Evolutionary conservation across 2,888 invertebrate species (phyloP), one percentile per base, ranked within the genome.

Genomic region (Temnothorax ravouxi): DNA sequence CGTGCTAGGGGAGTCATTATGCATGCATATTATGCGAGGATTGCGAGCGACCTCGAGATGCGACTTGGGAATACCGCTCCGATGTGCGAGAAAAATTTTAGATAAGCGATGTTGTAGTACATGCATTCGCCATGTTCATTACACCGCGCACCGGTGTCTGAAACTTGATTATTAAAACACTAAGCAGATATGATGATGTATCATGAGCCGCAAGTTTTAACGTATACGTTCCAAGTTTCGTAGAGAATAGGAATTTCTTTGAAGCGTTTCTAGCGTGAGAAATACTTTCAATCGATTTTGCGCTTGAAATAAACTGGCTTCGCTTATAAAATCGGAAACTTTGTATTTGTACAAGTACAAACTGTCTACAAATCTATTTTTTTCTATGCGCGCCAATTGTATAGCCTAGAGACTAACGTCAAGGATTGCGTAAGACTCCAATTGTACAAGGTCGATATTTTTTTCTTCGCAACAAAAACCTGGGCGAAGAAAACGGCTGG

Each of bases 1-100:
- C 77, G 82, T 76, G 47, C 41, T 59, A 71, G 54, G 59, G 50
- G 64, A 56, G 56, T 62, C 84, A 87, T 86, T 87, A 69, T 71
- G 79, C 34, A 80, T 80, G 69, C 71, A 80, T 83, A 83, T 87
- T 88, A 86, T 71, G 85, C 56, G 75, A 71, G 75, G 75, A 41
- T 61, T 50, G 81, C 50, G 38, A 52, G 59, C 52, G 29, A 8
- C 62, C 56, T 62, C 64, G 81, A 64, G 81, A 81, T n/a, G 74
- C 47, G 38, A 25, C 44, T 25, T 41, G 81, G 79, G 56, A 79
- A 79, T 71, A 59, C 41, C 44, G 13, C 13, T 41, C 29, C 3
- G 3, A 44, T 15, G 59, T 18, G 29, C 52, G 41, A 62, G 62
- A 76, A 64, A 62, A 67, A 56, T 81, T 85, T 77, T 69, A 85